Base-by-base conservation (phyloP, 2,888 invertebrate species). In the Rhingia rostrata region DNA sequence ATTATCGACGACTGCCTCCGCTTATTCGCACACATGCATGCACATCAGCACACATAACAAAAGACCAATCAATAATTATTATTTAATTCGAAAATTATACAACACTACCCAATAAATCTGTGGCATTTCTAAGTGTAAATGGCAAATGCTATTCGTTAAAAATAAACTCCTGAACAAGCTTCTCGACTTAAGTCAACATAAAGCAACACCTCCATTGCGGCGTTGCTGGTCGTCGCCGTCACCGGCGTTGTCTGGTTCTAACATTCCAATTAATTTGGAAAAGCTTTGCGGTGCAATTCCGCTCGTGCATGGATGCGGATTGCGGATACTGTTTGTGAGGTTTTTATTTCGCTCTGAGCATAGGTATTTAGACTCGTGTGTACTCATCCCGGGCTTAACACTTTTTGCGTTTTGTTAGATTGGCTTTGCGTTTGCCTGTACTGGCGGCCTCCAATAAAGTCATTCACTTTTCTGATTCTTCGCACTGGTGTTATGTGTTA, bases 11-110 rank as follows among this genome's bases (percentile, higher is more conserved):
- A n/a, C 43, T n/a, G n/a, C n/a, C n/a, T 14, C 30, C 43, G 61
- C 43, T 43, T 58, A 32, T 43, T 54, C 43, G 30, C 61, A 63
- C 53, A 30, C 45, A 45, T 12, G 43, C 61, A 51, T 30, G 39
- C 22, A 63, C 9, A 73, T 3, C 12, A 14, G 22, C 22, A 41
- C 53, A 43, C 35, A 35, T 7, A 10, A 67, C 32, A 67, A 54
- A 67, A 43, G 14, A 39, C 9, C 58, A 73, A 66, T 61, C 7
- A 73, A 61, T 67, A 51, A 56, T 73, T 66, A 79, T 73, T 73
- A 79, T 73, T 73, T 73, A 60, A 66, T 61, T 60, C 45, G 12
- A 60, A 73, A 79, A 64, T 79, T 72, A 79, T 73, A 66, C 79
- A 79, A 54, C 30, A 47, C 14, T 22, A 22, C 22, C 22, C 30